phyloP scores from a whole-genome alignment of 2,113 vertebrate species.

The Rhynchomys soricoides region DNA sequence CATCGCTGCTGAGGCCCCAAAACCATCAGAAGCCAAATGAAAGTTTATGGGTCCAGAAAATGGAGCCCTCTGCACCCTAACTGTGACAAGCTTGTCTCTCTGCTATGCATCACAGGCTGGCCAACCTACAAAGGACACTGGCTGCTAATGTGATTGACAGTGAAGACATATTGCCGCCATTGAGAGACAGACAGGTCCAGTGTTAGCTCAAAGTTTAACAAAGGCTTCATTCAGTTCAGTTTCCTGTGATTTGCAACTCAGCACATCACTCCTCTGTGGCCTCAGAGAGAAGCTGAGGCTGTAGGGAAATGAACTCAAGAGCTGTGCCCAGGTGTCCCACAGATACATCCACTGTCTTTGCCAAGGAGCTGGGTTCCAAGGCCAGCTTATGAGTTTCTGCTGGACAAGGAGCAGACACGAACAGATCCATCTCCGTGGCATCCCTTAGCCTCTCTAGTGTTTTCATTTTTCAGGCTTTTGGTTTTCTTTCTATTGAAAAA shows the following conservation, averaged over 20 bases:
- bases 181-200: too few relatives aligned
- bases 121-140: accelerated
- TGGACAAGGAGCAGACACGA: accelerated
- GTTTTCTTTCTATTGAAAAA: background rate
- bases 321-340: background rate
- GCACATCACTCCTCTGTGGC: background rate
- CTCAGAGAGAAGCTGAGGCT: too few relatives aligned
- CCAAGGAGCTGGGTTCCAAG: background rate
- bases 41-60: background rate
- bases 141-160: too few relatives aligned
- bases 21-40: background rate
- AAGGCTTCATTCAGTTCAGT: background rate
- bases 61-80: too few relatives aligned
- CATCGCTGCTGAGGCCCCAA: too few relatives aligned
- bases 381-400: too few relatives aligned
- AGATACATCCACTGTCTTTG: background rate
- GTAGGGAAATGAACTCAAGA: background rate
- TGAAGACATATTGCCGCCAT: background rate
- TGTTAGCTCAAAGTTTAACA: accelerated
- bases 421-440: accelerated
- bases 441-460: background rate
- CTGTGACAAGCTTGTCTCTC: background rate
- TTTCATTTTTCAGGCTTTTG: background rate
- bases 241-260: accelerated
- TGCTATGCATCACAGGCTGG: accelerated